Conservation (phyloP, 1,140 invertebrate species). For the Cherax quadricarinatus region DNA sequence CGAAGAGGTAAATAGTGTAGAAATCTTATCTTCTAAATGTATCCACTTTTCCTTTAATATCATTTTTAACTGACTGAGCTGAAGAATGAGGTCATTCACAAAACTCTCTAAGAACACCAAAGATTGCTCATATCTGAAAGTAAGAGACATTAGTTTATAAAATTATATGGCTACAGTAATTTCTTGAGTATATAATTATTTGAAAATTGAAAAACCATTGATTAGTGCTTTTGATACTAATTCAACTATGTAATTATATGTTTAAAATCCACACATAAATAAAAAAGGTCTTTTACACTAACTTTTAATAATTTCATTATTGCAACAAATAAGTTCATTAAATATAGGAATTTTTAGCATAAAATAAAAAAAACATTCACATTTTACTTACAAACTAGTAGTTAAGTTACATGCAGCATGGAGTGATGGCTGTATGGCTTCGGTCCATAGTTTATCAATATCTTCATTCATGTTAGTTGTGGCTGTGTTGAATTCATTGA, state of each 20-base stretch:
- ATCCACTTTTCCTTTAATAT: not conserved
- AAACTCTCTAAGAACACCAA: not conserved
- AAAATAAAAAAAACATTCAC: not conserved
- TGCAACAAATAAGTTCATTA: not conserved
- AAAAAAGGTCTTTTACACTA: not conserved
- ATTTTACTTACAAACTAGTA: not conserved
- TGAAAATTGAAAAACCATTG: too few relatives aligned
- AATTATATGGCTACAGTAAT: not conserved
- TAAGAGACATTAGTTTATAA: not conserved
- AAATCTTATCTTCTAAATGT: not conserved
- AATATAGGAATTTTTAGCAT: not conserved
- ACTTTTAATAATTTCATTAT: not conserved
- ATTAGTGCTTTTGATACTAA: too few relatives aligned
- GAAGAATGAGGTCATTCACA: not conserved
- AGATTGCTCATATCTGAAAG: not conserved
- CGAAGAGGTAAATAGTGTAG: not conserved
- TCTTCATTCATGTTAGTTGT: not conserved
- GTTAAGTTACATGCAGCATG: not conserved
- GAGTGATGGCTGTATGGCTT: not conserved
- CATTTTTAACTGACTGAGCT: not conserved
- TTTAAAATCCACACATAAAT: not conserved
- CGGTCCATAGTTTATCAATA: not conserved
- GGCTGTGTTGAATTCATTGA: constrained; percentile 20
- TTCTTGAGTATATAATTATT: too few relatives aligned
- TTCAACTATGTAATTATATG: not conserved